A percentile compares a stretch with the other conserved stretches of the same genome.
These are phyloP conservation scores for Henicopernis longicauda DNA, from an alignment of 2,113 vertebrate species.

Conservation along the genomic window DNA sequence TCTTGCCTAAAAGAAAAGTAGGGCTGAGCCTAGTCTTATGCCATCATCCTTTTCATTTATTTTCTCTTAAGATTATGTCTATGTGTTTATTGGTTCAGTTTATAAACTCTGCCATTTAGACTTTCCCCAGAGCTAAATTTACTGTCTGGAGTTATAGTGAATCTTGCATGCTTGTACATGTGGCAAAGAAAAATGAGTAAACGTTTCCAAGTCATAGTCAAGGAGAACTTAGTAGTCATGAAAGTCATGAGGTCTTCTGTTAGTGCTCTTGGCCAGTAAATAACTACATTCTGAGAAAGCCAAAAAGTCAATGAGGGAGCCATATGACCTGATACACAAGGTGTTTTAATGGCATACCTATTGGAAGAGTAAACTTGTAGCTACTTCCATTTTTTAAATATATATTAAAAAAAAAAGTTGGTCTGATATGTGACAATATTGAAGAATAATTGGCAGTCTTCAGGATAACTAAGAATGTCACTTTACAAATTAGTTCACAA, in stretches of 20 bases:
- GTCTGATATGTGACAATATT: background rate
- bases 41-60: background rate
- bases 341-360: background rate
- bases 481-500: background rate
- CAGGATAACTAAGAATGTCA: background rate
- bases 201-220: fast-evolving
- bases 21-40: background rate
- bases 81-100: background rate
- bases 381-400: background rate
- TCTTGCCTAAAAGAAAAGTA: background rate
- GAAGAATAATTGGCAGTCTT: background rate
- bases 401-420: background rate
- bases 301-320: background rate
- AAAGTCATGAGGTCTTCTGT: background rate
- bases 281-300: background rate
- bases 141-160: background rate
- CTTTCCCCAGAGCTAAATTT: background rate
- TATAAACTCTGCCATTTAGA: background rate
- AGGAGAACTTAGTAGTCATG: background rate
- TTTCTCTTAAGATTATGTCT: background rate
- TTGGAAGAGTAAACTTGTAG: background rate
- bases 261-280: background rate
- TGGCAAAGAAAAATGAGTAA: background rate
- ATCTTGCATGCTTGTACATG: background rate
- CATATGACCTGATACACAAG: background rate